Percentiles rank a stretch among this genome's conserved stretches.
phyloP scores from a whole-genome alignment of 1,140 invertebrate species.

The Macrobrachium nipponense region DNA sequence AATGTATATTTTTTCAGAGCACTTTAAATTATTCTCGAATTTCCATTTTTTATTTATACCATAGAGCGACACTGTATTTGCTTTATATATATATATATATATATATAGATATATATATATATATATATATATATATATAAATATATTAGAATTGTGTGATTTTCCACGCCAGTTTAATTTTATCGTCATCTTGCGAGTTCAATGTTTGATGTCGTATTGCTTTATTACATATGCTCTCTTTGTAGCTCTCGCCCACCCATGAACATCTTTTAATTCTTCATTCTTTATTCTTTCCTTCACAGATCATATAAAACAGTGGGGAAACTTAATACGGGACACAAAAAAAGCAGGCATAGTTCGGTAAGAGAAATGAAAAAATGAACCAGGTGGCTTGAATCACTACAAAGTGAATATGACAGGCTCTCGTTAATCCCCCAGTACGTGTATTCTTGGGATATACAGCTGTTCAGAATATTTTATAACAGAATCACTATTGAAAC shows the following conservation, averaged over 20 bases:
- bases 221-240: background rate
- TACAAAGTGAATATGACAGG: slow-evolving; percentile 46
- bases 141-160: background rate
- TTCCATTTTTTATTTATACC: too few relatives aligned
- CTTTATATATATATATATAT: slow-evolving; percentile 6
- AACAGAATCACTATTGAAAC: too few relatives aligned
- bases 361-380: background rate
- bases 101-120: slow-evolving; percentile 10
- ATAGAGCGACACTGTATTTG: too few relatives aligned
- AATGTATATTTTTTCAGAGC: too few relatives aligned
- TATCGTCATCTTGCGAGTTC: background rate
- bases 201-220: background rate
- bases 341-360: background rate
- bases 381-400: slow-evolving; percentile 39
- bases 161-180: too few relatives aligned
- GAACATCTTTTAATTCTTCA: background rate
- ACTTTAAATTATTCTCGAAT: too few relatives aligned
- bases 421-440: slow-evolving; percentile 5
- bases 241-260: background rate
- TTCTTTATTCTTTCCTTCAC: background rate
- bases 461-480: background rate
- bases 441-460: slow-evolving; percentile 2
- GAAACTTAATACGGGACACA: background rate
- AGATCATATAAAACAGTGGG: slow-evolving; percentile 8
- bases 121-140: slow-evolving; percentile 2